These are phyloP conservation scores for Oedothorax gibbosus DNA, from an alignment of 1,140 invertebrate genomes.

Conservation along the genomic window DNA sequence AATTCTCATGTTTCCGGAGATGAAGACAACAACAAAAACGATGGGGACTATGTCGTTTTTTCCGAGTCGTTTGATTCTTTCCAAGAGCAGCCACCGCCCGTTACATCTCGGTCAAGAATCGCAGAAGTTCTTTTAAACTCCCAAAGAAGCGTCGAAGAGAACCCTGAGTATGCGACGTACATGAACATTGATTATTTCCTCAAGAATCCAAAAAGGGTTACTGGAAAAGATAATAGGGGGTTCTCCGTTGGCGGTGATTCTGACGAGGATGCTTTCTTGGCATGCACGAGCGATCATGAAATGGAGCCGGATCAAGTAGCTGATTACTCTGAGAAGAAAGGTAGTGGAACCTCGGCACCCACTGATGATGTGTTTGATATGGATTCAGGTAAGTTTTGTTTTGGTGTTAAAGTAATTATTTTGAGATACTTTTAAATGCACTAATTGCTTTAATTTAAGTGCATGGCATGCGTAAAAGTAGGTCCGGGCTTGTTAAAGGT, in stretches of 20 bases:
- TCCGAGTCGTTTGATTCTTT: slow-evolving; percentile 36
- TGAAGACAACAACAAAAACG: slow-evolving; percentile 20
- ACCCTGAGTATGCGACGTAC: slow-evolving; percentile 75
- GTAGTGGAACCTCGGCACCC: slow-evolving; percentile 58
- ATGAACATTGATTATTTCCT: slow-evolving; percentile 92
- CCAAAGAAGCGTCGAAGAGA: slow-evolving; percentile 59
- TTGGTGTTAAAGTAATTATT: background rate
- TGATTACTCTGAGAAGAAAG: slow-evolving; percentile 50
- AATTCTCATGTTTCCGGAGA: background rate
- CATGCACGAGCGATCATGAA: slow-evolving; percentile 67
- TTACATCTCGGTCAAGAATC: slow-evolving; percentile 34
- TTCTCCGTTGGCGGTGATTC: slow-evolving; percentile 54
- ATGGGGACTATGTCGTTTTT: slow-evolving; percentile 61
- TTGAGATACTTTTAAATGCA: background rate
- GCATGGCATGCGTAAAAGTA: background rate
- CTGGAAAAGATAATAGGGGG: slow-evolving; percentile 22
- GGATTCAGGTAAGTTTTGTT: slow-evolving; percentile 65
- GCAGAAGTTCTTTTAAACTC: slow-evolving; percentile 42
- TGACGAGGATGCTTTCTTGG: slow-evolving; percentile 65
- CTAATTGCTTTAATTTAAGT: background rate
- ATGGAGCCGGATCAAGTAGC: slow-evolving; percentile 63
- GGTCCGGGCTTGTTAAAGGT: too few species aligned
- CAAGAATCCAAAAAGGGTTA: slow-evolving; percentile 73
- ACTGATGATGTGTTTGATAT: slow-evolving; percentile 66
- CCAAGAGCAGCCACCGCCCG: slow-evolving; percentile 21